Percentiles rank a stretch among this genome's conserved stretches.
Conservation (phyloP, 2,797 vertebrate genomes). For the Clamator glandarius region DNA sequence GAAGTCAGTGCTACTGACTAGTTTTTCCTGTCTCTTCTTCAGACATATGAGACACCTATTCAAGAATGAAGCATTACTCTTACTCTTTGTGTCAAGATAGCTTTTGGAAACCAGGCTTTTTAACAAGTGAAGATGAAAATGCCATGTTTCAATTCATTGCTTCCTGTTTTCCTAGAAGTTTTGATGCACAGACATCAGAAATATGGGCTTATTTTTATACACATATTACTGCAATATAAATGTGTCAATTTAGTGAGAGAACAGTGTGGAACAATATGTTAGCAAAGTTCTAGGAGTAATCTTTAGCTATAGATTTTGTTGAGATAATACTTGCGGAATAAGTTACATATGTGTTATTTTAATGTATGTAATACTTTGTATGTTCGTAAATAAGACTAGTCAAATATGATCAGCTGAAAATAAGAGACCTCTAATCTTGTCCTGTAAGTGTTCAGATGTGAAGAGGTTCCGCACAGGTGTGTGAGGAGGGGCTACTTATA, state of each 20-base stretch:
- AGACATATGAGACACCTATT: fast-evolving
- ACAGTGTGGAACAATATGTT: fast-evolving
- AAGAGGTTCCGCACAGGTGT: background rate
- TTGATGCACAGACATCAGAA: background rate
- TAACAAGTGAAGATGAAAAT: background rate
- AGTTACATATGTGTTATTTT: background rate
- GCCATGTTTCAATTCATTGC: background rate
- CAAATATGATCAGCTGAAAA: background rate
- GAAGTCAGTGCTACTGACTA: background rate
- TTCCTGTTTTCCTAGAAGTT: background rate
- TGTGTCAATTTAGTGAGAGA: background rate
- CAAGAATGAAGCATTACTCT: background rate
- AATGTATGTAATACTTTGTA: background rate
- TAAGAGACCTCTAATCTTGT: background rate
- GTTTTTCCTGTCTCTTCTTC: background rate
- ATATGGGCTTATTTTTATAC: background rate
- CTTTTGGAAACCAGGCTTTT: background rate
- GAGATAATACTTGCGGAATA: background rate
- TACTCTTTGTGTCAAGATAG: background rate
- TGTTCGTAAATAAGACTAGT: background rate
- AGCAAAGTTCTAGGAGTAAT: background rate
- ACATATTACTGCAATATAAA: background rate
- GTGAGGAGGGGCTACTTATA: background rate
- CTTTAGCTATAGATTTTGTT: background rate
- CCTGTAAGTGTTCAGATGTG: background rate